A percentile compares a stretch with the other conserved stretches of the same genome.
Conservation (phyloP, 2,888 invertebrate species). For the Microlaimidae sp. region DNA sequence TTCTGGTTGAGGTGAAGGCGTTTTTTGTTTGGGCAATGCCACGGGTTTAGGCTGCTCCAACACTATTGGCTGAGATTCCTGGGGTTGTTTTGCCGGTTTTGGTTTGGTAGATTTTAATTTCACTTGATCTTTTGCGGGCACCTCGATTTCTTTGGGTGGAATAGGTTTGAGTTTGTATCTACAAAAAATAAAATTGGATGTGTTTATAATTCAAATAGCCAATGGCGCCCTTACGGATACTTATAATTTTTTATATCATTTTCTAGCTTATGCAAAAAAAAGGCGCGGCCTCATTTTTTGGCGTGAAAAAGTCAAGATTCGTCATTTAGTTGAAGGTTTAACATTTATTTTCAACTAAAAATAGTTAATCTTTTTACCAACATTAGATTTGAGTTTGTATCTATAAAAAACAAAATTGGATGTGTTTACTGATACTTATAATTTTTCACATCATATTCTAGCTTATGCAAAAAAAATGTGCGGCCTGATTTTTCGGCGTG, state of each 20-base stretch:
- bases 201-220: background rate
- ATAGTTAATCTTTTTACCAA: too few species aligned
- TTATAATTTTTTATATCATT: constrained; percentile 3
- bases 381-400: too few species aligned
- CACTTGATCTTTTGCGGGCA: constrained; percentile 29
- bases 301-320: too few species aligned
- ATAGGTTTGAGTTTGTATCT: constrained; percentile 21
- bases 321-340: too few species aligned
- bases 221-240: background rate
- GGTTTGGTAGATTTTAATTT: constrained; percentile 11
- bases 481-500: too few species aligned
- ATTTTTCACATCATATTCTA: too few species aligned
- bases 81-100: constrained; percentile 10
- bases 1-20: constrained; percentile 23
- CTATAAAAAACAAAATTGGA: too few species aligned
- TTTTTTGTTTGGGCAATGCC: constrained; percentile 25
- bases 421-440: too few species aligned
- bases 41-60: constrained; percentile 12
- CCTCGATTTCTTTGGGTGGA: constrained; percentile 26
- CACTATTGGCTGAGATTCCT: background rate
- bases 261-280: constrained; percentile 20
- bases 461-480: too few species aligned
- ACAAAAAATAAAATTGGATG: background rate
- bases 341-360: too few species aligned
- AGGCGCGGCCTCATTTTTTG: too few species aligned